A percentile compares a stretch with the other conserved stretches of the same genome.
Conservation (phyloP, 2,888 invertebrate species). For the Prenolepis imparis region DNA sequence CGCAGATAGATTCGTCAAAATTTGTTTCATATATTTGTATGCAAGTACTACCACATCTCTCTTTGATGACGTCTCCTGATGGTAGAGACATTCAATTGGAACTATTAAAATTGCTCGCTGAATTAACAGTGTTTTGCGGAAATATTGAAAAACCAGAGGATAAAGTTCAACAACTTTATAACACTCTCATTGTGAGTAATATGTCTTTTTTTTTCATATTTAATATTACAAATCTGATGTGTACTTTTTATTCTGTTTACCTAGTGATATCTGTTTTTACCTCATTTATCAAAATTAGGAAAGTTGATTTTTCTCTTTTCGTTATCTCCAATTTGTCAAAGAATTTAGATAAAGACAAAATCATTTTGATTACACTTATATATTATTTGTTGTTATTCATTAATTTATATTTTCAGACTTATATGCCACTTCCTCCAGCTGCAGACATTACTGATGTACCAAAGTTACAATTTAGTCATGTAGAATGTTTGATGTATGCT, state of each 20-base stretch:
- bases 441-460: constrained; percentile 90
- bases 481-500: constrained; percentile 95
- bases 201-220: constrained; percentile 4
- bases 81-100: constrained; percentile 91
- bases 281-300: not conserved
- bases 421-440: constrained; percentile 95
- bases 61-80: constrained; percentile 89
- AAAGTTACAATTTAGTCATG: constrained; percentile 96
- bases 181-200: constrained; percentile 91
- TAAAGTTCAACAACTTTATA: constrained; percentile 92
- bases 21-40: constrained; percentile 95
- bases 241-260: not conserved
- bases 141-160: constrained; percentile 91
- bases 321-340: too few species aligned
- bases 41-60: constrained; percentile 92
- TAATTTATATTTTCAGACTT: constrained; percentile 88
- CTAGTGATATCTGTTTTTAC: not conserved
- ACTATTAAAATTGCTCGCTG: constrained; percentile 94
- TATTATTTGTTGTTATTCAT: constrained; percentile 11
- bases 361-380: constrained; percentile 10
- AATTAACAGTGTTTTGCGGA: constrained; percentile 93
- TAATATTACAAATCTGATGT: not conserved
- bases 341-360: too few species aligned
- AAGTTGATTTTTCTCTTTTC: too few species aligned
- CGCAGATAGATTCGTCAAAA: constrained; percentile 94